A percentile compares a stretch with the other conserved stretches of the same genome.
phyloP scores from a whole-genome alignment of 2,888 invertebrate genomes.

The Mythimna ferrago region DNA sequence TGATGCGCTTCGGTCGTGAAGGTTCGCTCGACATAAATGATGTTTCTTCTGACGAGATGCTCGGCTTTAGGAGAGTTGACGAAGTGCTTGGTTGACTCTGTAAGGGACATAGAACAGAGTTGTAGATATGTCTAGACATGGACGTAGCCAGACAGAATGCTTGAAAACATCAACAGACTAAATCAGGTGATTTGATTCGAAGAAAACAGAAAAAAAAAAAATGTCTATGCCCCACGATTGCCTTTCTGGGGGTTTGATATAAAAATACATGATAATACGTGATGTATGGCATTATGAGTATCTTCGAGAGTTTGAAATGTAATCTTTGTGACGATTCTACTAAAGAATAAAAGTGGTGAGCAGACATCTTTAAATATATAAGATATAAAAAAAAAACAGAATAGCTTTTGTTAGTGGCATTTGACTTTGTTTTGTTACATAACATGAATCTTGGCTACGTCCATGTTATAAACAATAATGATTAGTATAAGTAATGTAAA shows the following conservation, averaged over 20 bases:
- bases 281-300: neutral
- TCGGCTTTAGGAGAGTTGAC: conserved; percentile 70
- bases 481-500: conserved; percentile 14
- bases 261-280: neutral
- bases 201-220: neutral
- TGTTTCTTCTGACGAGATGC: conserved; percentile 93
- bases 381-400: neutral
- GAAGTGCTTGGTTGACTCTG: conserved; percentile 82
- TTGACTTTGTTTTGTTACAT: neutral
- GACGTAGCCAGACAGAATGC: conserved; percentile 26
- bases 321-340: neutral
- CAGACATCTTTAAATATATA: too few relatives aligned
- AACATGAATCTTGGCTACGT: conserved; percentile 27
- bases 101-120: conserved; percentile 10
- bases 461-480: conserved; percentile 24
- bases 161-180: neutral
- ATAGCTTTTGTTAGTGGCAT: neutral
- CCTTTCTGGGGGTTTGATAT: neutral
- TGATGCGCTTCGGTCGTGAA: conserved; percentile 87
- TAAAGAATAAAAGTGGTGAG: conserved; percentile 1
- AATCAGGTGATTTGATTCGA: neutral
- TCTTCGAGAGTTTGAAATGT: neutral
- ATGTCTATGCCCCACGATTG: neutral
- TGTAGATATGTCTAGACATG: conserved; percentile 7
- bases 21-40: conserved; percentile 93